These are phyloP conservation scores for Halcyon smyrnensis DNA, from an alignment of 2,797 vertebrate species.

Conservation along the genomic window DNA sequence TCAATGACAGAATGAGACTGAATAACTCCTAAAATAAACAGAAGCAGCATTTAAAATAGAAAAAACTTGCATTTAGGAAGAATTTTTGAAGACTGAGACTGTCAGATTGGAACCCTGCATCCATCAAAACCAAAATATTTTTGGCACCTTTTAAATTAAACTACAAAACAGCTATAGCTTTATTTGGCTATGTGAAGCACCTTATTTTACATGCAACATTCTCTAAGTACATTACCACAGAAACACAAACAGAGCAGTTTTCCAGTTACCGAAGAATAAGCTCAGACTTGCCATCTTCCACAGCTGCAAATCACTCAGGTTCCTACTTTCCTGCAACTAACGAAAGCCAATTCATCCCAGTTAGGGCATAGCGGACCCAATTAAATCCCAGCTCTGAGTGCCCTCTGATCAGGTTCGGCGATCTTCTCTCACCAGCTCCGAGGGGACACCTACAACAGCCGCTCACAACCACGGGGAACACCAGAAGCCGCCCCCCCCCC, in stretches of 20 bases:
- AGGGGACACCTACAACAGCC: too few species aligned
- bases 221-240: neutral
- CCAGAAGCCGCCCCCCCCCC: neutral
- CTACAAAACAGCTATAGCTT: neutral
- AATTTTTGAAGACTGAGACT: neutral
- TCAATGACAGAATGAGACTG: neutral
- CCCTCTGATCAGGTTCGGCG: neutral
- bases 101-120: neutral
- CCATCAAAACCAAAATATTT: neutral
- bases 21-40: neutral
- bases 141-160: neutral
- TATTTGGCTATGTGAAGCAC: neutral
- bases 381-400: fast-evolving
- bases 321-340: neutral
- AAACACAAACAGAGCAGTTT: neutral
- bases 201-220: neutral
- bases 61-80: neutral
- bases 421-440: neutral
- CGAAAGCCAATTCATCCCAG: neutral
- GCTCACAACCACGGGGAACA: neutral
- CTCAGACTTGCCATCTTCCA: neutral
- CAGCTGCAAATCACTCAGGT: neutral
- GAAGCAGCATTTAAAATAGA: neutral
- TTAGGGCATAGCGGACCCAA: fast-evolving
- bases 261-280: neutral